Conservation (phyloP, 2,797 vertebrate genomes). For the Sebastes kiyomatsui region DNA sequence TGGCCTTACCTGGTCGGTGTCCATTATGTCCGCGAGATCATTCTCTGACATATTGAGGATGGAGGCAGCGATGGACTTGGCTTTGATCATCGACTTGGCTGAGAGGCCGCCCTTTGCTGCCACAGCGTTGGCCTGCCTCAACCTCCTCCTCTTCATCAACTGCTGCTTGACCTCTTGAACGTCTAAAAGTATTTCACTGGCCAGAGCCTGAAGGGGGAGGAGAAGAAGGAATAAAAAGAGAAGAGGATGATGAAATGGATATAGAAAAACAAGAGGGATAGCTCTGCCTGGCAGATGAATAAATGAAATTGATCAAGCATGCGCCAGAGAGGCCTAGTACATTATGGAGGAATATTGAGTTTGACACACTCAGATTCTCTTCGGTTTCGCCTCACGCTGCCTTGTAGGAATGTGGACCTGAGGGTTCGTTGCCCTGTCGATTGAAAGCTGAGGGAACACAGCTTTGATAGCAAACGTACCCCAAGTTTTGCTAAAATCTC, state of each 20-base stretch:
- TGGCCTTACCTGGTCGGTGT: constrained; percentile 87
- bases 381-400: constrained; percentile 74
- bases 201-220: constrained; percentile 83
- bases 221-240: constrained; percentile 57
- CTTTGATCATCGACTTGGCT: constrained; percentile 88
- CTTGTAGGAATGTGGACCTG: constrained; percentile 76
- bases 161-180: constrained; percentile 83
- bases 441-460: constrained; percentile 77
- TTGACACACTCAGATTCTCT: constrained; percentile 80
- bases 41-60: constrained; percentile 92
- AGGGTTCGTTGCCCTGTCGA: constrained; percentile 77
- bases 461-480: constrained; percentile 79
- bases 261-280: constrained; percentile 75
- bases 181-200: constrained; percentile 86
- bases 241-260: constrained; percentile 76
- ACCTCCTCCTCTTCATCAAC: constrained; percentile 85
- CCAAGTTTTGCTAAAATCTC: constrained; percentile 77
- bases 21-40: constrained; percentile 90
- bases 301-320: constrained; percentile 84
- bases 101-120: constrained; percentile 73
- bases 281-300: constrained; percentile 77
- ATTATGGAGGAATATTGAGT: constrained; percentile 84
- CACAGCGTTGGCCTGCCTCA: constrained; percentile 76
- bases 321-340: constrained; percentile 77
- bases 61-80: constrained; percentile 89